Conservation (phyloP, 2,888 invertebrate genomes). For the Lepeophtheirus nordmannii region DNA sequence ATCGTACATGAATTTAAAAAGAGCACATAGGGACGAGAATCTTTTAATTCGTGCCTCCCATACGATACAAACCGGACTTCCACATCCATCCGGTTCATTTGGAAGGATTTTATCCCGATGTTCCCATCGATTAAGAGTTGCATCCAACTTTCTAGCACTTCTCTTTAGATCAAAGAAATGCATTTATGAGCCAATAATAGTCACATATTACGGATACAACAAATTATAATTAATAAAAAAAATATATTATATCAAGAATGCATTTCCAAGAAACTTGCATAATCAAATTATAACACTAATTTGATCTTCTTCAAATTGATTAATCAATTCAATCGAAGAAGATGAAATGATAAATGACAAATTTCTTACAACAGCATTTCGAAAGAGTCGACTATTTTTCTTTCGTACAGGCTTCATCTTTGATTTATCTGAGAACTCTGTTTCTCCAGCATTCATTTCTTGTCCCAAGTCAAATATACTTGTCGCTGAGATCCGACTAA, state of each 20-base stretch:
- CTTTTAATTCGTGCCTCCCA: not conserved
- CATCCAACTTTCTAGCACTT: not conserved
- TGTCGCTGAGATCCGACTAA: not conserved
- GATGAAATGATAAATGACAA: not conserved
- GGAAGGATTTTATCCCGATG: constrained; percentile 8
- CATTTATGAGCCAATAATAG: not conserved
- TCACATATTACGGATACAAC: too few species aligned
- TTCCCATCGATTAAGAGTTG: not conserved
- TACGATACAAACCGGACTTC: not conserved
- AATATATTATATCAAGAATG: not conserved
- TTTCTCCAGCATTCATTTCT: not conserved
- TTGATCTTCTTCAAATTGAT: not conserved
- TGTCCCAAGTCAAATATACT: not conserved
- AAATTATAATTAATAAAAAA: not conserved
- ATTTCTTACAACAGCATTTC: not conserved
- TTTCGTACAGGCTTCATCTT: not conserved
- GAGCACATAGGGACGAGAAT: not conserved
- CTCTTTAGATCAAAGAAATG: not conserved
- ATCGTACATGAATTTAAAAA: not conserved
- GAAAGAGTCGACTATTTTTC: not conserved
- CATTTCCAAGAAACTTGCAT: too few species aligned
- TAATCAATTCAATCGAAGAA: not conserved
- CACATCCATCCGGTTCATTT: constrained; percentile 7
- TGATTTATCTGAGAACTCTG: not conserved
- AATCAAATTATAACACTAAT: too few species aligned